A percentile compares a stretch with the other conserved stretches of the same genome.
These are phyloP conservation scores for Falco peregrinus DNA, from an alignment of 2,797 vertebrate species.

Conservation along the genomic window DNA sequence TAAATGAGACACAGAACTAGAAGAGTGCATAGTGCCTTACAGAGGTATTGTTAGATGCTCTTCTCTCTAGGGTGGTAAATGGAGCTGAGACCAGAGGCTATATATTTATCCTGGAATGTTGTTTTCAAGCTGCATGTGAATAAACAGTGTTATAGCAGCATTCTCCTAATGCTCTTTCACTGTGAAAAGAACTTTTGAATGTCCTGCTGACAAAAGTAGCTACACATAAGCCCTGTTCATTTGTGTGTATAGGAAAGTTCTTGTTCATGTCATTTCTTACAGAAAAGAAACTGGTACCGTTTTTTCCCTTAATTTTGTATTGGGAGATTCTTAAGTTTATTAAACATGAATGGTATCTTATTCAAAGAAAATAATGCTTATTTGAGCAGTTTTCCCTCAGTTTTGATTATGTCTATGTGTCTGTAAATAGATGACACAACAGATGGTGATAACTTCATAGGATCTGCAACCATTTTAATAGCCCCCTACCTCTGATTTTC, in stretches of 20 bases:
- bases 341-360: background rate
- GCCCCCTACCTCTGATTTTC: background rate
- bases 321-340: background rate
- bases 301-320: background rate
- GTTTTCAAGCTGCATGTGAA: background rate
- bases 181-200: background rate
- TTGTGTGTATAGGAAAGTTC: background rate
- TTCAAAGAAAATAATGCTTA: background rate
- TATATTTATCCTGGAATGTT: background rate
- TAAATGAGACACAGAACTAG: background rate
- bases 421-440: slow-evolving; percentile 11
- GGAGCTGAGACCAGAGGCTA: background rate
- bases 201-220: background rate
- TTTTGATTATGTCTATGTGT: background rate
- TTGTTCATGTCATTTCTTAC: background rate
- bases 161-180: background rate
- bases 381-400: background rate
- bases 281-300: background rate
- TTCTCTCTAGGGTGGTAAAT: background rate
- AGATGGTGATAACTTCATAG: background rate
- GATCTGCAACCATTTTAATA: background rate
- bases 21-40: background rate
- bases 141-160: background rate
- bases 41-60: background rate
- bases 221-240: background rate